Base-by-base conservation (phyloP, 2,113 vertebrate species). In the Sterna hirundo region DNA sequence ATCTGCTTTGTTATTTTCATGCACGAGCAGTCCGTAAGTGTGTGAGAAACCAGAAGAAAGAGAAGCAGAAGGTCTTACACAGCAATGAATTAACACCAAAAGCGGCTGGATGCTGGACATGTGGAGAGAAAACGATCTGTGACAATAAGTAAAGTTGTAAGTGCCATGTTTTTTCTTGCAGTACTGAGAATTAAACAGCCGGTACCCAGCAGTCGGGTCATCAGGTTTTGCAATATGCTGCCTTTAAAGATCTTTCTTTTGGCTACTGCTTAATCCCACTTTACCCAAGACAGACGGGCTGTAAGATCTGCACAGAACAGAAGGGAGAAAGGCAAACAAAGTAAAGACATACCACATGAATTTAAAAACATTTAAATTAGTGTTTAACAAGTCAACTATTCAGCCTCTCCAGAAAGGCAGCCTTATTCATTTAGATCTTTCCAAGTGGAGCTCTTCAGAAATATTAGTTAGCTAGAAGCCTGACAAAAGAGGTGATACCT, bases 241-340 rank as follows among this genome's bases (percentile, higher is more conserved):
- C 61, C 57, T 91, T 78, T 54, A 87, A 80, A 83, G 77, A 51
- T 74, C 7, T 84, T 62, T 83, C 36, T 46, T 82, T 90, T 42
- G 16, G 13, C 40, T 52, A 64, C 78, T 25, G 44, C 64, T 97
- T 98, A 98, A 98, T 98, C 98, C 98, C 98, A 98, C 96, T 98
- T 99, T 94, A 99, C 98, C 98, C 98, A 99, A 68, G 98, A 98
- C 71, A 98, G 98, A 54, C 98, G 98, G 90, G 99, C 98, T 95
- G 98, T 99, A 97, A 99, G 98, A 97, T 99, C 98, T 99, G 97
- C 70, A 83, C 9, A 21, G 46, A 36, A 86, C 54, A 93, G 89
- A 71, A 62, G 77, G 62, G 44, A 86, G 68, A 86, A 65, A 75
- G 70, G 76, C 71, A 95, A 93, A 85, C 40, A 96, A 96, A 94